Conservation (phyloP, 2,113 vertebrate genomes). For the Colistium nudipinnis region DNA sequence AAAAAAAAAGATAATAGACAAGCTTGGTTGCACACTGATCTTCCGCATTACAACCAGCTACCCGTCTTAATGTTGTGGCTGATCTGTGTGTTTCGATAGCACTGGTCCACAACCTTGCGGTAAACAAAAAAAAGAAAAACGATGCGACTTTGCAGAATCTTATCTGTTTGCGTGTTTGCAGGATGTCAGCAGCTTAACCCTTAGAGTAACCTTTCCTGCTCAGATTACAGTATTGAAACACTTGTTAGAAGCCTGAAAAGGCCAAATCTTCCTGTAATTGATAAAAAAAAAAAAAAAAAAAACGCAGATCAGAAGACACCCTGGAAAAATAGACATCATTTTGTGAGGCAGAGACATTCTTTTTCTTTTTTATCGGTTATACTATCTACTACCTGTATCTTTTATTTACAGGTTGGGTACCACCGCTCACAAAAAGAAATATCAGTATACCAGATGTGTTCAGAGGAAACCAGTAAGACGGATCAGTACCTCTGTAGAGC, state of each 20-base stretch:
- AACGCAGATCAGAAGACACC: neutral
- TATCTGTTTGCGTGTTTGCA: neutral
- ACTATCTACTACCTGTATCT: neutral
- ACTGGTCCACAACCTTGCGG: neutral
- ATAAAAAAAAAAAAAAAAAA: neutral
- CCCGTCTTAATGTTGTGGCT: neutral
- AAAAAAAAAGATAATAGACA: neutral
- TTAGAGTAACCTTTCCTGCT: neutral
- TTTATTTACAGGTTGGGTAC: constrained; percentile 5
- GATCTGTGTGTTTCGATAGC: neutral
- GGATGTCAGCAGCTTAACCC: neutral
- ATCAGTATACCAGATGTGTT: constrained; percentile 8
- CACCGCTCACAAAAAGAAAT: neutral
- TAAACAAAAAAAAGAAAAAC: neutral
- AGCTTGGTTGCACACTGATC: neutral
- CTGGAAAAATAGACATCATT: neutral
- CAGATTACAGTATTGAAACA: no score
- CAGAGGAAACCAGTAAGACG: neutral
- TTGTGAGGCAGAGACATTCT: neutral
- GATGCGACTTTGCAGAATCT: neutral
- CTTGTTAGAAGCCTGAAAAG: neutral
- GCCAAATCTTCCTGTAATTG: neutral
- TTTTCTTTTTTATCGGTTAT: neutral
- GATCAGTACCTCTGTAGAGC: constrained; percentile 90
- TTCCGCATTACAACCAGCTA: neutral